phyloP scores from a whole-genome alignment of 2,113 vertebrate genomes.

The Xiphorhynchus elegans region DNA sequence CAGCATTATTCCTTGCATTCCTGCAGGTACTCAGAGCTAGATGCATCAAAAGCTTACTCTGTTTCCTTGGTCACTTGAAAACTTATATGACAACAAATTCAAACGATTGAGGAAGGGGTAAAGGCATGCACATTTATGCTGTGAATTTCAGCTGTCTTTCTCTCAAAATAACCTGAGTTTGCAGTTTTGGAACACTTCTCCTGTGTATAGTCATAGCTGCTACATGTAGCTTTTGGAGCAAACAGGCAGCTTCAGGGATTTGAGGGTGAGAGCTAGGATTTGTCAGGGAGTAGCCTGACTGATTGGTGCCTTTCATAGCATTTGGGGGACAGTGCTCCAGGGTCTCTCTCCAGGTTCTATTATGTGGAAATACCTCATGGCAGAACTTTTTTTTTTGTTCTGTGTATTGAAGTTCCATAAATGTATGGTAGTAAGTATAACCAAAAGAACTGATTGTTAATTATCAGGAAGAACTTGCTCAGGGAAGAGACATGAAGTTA shows the following conservation, averaged over 20 bases:
- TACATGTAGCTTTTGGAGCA: background rate
- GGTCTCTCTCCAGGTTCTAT: background rate
- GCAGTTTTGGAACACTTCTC: background rate
- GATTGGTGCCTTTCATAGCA: accelerated
- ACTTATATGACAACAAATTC: background rate
- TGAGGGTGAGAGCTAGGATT: background rate
- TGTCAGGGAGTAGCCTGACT: background rate
- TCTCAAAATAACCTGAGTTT: background rate
- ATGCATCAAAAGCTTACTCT: background rate
- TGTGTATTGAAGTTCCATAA: background rate
- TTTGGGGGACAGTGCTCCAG: background rate
- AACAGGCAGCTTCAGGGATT: background rate
- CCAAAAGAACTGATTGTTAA: background rate
- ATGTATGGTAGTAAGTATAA: background rate
- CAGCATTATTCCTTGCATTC: background rate
- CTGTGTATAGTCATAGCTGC: background rate
- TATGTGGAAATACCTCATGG: background rate
- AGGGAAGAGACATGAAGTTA: background rate
- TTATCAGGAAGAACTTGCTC: background rate
- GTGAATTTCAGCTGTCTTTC: background rate
- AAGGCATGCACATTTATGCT: background rate
- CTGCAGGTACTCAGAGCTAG: background rate
- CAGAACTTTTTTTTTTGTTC: background rate
- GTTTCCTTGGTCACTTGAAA: background rate
- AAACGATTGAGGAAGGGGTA: background rate